Base-by-base conservation (phyloP, 2,113 vertebrate species). In the Neodon shergylaensis region DNA sequence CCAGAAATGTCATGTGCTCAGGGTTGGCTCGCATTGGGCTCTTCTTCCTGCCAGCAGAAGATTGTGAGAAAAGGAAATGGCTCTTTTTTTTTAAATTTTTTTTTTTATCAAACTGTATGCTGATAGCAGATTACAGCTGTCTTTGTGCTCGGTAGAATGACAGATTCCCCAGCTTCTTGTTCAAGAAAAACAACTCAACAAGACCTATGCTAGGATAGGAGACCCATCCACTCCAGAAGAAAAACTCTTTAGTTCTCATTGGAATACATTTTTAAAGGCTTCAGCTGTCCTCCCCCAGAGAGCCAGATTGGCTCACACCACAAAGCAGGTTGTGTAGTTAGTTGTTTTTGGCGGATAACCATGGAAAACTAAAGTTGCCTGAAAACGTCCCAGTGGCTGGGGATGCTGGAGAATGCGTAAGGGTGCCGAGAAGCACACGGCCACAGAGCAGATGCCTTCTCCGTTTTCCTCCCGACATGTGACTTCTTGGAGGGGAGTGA, bases 1-100 rank as follows among this genome's bases (percentile, higher is more conserved):
- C 90, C 96, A 96, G 94, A 66, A 94, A 47, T 85, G 78, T 81
- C 96, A 90, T 49, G 82, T 96, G 94, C 94, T 97, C 88, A 31
- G 90, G 58, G 93, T 70, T 88, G n/a, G 66, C 93, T 88, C 74
- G 92, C 90, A 83, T 76, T 85, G 92, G 91, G 91, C 83, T 94
- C 94, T 82, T 89, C 49, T 91, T 94, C 73, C 28, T 84, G 73
- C 95, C 54, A 86, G 77, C 3, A 91, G 92, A 72, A 94, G 96
- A 95, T 47, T 49, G 76, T 91, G 92, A 95, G 85, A 52, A 94
- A 92, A 82, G 83, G 95, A 84, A 95, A 96, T 72, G 89, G 24
- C 28, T 92, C 28, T 31, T 66, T 66, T 33, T 63, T 52, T 52
- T 49, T 22, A 7, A 22, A 0, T 3, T 26, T 26, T 65, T 65